A percentile compares a stretch with the other conserved stretches of the same genome.
phyloP scores from a whole-genome alignment of 2,888 invertebrate genomes.

The Athalia rosae region DNA sequence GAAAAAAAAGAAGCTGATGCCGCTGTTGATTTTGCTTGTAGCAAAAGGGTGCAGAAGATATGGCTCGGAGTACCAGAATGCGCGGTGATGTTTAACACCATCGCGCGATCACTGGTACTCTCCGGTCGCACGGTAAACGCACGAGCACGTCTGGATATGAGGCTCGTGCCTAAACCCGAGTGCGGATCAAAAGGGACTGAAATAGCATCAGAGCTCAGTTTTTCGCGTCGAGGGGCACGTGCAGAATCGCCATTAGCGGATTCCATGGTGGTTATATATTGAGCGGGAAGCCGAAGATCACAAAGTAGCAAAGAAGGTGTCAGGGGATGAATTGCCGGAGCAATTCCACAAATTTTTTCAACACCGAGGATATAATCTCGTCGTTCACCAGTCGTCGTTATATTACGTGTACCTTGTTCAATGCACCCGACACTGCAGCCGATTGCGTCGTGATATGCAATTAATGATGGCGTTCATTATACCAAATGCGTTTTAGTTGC shows the following conservation, averaged over 20 bases:
- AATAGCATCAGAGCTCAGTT: slow-evolving; percentile 53
- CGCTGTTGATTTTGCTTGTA: too few species aligned
- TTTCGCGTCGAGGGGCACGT: slow-evolving; percentile 39
- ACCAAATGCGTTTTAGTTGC: slow-evolving; percentile 6
- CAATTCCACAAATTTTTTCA: slow-evolving; percentile 19
- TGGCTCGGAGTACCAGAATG: slow-evolving; percentile 3
- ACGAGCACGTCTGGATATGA: slow-evolving; percentile 34
- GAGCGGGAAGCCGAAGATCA: background rate
- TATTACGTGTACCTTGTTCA: background rate
- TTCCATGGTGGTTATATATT: slow-evolving; percentile 24
- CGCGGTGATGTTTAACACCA: slow-evolving; percentile 38
- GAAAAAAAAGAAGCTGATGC: background rate
- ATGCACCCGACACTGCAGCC: background rate
- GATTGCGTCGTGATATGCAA: background rate
- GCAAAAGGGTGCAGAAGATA: background rate
- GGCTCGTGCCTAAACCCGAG: slow-evolving; percentile 29
- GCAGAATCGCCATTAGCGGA: slow-evolving; percentile 43
- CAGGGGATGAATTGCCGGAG: slow-evolving; percentile 28
- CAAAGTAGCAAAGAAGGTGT: slow-evolving; percentile 32
- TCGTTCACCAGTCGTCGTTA: background rate
- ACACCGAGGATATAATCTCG: background rate
- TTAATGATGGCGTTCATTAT: slow-evolving; percentile 14
- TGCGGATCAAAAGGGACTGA: slow-evolving; percentile 59
- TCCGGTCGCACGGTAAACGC: slow-evolving; percentile 9
- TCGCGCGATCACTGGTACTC: slow-evolving; percentile 44